Percentiles rank a stretch among this genome's conserved stretches.
Conservation (phyloP, 2,888 invertebrate genomes). For the Chrysomela aeneicollis region DNA sequence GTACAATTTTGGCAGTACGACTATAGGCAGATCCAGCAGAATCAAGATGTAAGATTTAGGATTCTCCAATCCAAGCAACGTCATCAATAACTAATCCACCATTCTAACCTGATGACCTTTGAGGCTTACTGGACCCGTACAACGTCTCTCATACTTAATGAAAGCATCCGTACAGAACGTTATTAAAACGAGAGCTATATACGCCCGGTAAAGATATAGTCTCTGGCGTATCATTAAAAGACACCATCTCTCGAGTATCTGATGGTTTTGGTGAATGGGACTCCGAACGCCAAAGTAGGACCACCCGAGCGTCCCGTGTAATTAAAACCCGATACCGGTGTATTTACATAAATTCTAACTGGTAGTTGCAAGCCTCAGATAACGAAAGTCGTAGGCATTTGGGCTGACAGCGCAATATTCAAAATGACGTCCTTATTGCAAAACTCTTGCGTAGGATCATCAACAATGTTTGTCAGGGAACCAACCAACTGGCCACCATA, state of each 20-base stretch:
- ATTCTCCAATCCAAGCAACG: no score
- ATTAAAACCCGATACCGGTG: constrained; percentile 54
- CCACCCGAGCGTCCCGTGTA: constrained; percentile 59
- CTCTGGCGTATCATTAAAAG: constrained; percentile 33
- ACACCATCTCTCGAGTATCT: constrained; percentile 30
- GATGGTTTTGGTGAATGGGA: constrained; percentile 38
- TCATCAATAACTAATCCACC: no score
- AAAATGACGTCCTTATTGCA: no score
- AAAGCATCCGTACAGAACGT: constrained; percentile 17
- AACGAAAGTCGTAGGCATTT: no score
- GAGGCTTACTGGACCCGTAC: neutral
- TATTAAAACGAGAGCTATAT: constrained; percentile 29
- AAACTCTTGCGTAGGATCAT: no score
- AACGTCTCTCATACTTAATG: neutral
- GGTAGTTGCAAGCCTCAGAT: neutral
- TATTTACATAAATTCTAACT: constrained; percentile 26
- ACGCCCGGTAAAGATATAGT: constrained; percentile 16
- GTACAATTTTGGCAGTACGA: no score
- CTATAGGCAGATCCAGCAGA: no score
- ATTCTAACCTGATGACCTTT: neutral
- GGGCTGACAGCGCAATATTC: no score
- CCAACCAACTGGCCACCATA: no score
- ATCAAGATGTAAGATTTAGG: no score
- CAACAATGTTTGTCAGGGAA: no score
- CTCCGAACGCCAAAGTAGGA: constrained; percentile 45